A percentile compares a stretch with the other conserved stretches of the same genome.
Conservation (phyloP, 1,140 invertebrate species). For the Euglossa dilemma region DNA sequence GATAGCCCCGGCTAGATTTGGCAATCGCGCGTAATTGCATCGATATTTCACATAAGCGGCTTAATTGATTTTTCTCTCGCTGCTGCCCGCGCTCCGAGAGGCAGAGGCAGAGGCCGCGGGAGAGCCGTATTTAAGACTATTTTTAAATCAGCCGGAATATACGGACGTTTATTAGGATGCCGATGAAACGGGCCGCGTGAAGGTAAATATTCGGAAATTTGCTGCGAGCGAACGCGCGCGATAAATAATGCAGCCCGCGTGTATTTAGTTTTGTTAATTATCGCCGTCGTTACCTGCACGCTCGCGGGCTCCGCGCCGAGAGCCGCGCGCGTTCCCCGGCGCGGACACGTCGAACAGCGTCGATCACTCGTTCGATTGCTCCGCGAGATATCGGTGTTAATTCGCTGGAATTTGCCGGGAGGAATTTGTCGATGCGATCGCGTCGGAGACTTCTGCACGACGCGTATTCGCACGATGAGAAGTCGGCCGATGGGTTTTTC, state of each 20-base stretch:
- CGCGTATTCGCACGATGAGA: not conserved
- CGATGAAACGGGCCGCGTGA: conserved; percentile 63
- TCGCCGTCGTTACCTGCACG: conserved; percentile 43
- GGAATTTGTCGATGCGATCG: too few relatives aligned
- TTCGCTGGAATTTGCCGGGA: too few relatives aligned
- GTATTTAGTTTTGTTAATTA: conserved; percentile 63
- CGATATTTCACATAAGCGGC: conserved; percentile 75
- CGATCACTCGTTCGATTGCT: too few relatives aligned
- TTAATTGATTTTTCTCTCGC: conserved; percentile 74
- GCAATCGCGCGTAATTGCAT: conserved; percentile 73
- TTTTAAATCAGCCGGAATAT: conserved; percentile 71
- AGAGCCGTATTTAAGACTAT: conserved; percentile 67
- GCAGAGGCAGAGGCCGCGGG: not conserved
- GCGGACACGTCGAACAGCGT: too few relatives aligned
- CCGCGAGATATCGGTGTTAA: too few relatives aligned
- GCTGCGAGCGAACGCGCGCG: conserved; percentile 46
- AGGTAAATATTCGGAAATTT: conserved; percentile 67
- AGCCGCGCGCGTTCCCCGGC: too few relatives aligned
- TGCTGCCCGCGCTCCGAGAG: not conserved
- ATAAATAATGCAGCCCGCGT: conserved; percentile 61
- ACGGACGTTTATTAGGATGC: conserved; percentile 71
- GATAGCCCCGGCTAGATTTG: conserved; percentile 71
- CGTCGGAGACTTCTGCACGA: not conserved
- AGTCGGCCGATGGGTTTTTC: not conserved
- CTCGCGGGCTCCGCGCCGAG: not conserved